Evolutionary conservation across 2,113 vertebrate genomes (phyloP), one percentile per base, ranked within the genome.

Genomic region (Xiphorhynchus elegans): DNA sequence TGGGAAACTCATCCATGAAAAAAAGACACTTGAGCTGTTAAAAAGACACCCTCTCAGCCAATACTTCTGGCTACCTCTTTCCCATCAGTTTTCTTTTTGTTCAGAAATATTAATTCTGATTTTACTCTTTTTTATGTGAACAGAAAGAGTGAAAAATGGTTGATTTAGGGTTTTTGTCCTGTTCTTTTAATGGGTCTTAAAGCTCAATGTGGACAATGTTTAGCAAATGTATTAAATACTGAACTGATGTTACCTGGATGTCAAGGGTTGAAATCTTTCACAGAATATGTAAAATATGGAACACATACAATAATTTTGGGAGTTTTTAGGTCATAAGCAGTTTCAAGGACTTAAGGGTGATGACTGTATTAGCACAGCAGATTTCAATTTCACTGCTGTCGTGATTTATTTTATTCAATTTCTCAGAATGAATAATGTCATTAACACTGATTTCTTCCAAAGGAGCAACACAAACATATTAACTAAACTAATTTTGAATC

Each of bases 141-240:
- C 5, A 42, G 3, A 3, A 70, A 59, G 8, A 89, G 18, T 35
- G 7, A 76, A 72, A 85, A 75, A 76, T n/a, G 0, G 1, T 13
- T 37, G 1, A n/a, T 35, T 39, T 10, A 13, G 1, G 0, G 6
- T 4, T 60, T 25, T 0, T 0, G 5, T 56, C 6, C 13, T 4
- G 13, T 58, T 58, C 31, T 52, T 74, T 50, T 52, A 29, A 7
- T 67, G 9, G 4, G 0, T 6, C 2, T 66, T 74, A 37, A 21
- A 31, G 4, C 2, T 83, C 40, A 35, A 23, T 29, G 3, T 39
- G 29, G 50, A 47, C 12, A 39, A 81, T 6, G 10, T 17, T 81
- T 63, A 60, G 8, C 13, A 69, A 72, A 56, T 17, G 4, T 35
- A 10, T 6, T 24, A 70, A 63, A 56, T 17, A 29, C 7, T 46